These are phyloP conservation scores for Tragelaphus scriptus DNA, from an alignment of 2,113 vertebrate species.

Conservation along the genomic window DNA sequence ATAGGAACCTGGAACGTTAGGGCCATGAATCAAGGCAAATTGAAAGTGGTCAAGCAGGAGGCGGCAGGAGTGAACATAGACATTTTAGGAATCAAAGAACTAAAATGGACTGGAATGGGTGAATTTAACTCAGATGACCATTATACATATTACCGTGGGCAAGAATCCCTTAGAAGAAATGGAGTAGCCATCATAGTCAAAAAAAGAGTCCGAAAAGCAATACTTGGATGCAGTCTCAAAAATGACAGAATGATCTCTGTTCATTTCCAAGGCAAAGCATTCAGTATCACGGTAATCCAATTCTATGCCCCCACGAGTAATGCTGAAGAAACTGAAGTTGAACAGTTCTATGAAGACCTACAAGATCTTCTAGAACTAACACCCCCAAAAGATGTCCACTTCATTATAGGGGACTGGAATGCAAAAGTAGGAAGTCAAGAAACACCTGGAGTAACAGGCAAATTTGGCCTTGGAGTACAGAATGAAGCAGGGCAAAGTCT, in stretches of 20 bases:
- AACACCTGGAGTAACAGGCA: background rate
- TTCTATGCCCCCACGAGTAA: background rate
- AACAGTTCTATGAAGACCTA: background rate
- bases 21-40: background rate
- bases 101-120: background rate
- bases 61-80: background rate
- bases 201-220: background rate
- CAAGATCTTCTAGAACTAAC: background rate
- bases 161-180: background rate
- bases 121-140: background rate
- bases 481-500: background rate
- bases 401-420: background rate
- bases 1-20: background rate
- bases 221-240: background rate
- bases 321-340: background rate
- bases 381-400: background rate
- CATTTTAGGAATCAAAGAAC: background rate
- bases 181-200: background rate
- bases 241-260: background rate
- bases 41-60: background rate
- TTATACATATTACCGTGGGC: background rate
- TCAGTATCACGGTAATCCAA: background rate
- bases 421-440: background rate
- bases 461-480: background rate
- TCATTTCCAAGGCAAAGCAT: background rate